Percentiles rank a stretch among this genome's conserved stretches.
These are phyloP conservation scores for Ascidia mentula DNA, from an alignment of 23 tunicate species.

Conservation along the genomic window DNA sequence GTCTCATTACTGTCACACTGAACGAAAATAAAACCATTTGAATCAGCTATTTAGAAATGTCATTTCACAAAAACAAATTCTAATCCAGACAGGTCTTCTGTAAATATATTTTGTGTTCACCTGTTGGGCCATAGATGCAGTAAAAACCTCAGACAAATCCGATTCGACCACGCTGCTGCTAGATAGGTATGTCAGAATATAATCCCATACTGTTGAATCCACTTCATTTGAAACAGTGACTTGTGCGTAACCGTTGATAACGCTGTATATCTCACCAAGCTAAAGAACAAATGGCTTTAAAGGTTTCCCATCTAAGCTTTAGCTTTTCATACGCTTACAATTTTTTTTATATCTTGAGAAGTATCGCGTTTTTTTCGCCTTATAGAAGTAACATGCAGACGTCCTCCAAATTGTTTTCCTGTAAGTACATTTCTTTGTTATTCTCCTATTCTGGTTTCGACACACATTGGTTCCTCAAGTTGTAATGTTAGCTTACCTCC, in stretches of 20 bases:
- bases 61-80: too few species aligned
- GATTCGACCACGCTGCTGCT: neutral
- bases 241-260: neutral
- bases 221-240: neutral
- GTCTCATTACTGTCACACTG: neutral
- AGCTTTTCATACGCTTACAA: neutral
- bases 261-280: neutral
- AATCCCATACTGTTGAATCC: constrained; percentile 3
- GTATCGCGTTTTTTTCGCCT: neutral
- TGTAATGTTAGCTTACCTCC: too few species aligned
- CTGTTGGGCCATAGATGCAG: neutral
- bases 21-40: neutral
- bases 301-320: neutral
- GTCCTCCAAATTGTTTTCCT: neutral
- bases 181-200: neutral
- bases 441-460: too few species aligned
- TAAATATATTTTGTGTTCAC: neutral
- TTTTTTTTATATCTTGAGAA: neutral
- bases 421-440: neutral
- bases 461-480: too few species aligned
- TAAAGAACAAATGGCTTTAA: neutral
- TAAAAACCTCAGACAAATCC: neutral
- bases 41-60: neutral
- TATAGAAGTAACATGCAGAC: neutral
- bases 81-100: neutral